Evolutionary conservation across 2,888 invertebrate genomes (phyloP).

Genomic region (Neoitamus cyanurus): DNA sequence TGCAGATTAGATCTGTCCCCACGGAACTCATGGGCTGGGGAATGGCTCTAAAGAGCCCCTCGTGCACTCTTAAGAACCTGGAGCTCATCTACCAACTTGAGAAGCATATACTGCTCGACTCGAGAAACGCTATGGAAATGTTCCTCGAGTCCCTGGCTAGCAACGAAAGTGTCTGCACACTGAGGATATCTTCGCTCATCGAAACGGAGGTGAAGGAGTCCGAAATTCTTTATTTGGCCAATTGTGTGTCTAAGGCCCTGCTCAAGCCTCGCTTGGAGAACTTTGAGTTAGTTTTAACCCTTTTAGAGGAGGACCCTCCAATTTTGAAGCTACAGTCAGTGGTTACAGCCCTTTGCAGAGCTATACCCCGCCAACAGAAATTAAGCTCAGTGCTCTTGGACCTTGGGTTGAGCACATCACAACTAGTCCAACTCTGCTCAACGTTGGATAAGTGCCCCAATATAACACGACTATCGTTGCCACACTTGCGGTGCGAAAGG

Average conservation of each 20-base stretch:
- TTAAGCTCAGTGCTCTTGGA: constrained; percentile 69
- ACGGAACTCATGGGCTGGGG: constrained; percentile 69
- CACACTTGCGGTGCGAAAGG: constrained; percentile 69
- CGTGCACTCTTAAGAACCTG: constrained; percentile 68
- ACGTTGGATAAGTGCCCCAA: constrained; percentile 68
- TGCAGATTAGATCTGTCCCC: constrained; percentile 66
- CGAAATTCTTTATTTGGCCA: constrained; percentile 67
- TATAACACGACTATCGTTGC: constrained; percentile 68
- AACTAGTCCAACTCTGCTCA: constrained; percentile 68
- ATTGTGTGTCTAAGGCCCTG: constrained; percentile 66
- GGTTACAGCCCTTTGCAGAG: constrained; percentile 68
- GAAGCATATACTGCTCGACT: constrained; percentile 61
- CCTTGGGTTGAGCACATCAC: constrained; percentile 68
- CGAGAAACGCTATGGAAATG: constrained; percentile 65
- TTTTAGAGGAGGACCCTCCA: constrained; percentile 69
- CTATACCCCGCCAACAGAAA: constrained; percentile 59
- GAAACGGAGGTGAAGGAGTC: constrained; percentile 69
- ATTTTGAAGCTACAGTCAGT: constrained; percentile 68
- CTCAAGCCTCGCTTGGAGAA: constrained; percentile 68
- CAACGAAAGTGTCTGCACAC: constrained; percentile 69
- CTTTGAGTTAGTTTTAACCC: constrained; percentile 69
- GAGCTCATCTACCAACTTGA: constrained; percentile 68
- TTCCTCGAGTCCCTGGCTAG: constrained; percentile 68
- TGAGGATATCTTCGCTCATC: constrained; percentile 68
- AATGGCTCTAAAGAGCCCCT: constrained; percentile 66